Evolutionary conservation across 2,113 vertebrate species (phyloP), one percentile per base, ranked within the genome.

Genomic region (Mionectes macconnelli): DNA sequence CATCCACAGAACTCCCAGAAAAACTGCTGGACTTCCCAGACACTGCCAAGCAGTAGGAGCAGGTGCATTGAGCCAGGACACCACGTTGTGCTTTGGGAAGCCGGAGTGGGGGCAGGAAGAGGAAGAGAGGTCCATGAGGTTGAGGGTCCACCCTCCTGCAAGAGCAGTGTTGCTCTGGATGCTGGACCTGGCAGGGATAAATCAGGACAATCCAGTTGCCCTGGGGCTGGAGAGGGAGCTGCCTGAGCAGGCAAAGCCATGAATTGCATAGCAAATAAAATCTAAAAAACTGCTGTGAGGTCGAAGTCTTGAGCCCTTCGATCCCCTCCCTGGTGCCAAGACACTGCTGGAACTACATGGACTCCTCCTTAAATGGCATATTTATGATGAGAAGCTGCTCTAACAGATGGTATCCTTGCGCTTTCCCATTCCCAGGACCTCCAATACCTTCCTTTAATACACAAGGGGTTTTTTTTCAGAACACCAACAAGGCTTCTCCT

Each of bases 51-150:
- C 53, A 33, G 30, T 17, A 30, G 73, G 22, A 40, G 1, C 47
- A 17, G 0, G 0, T 0, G 12, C 3, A 0, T 1, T 5, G 20
- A 16, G 50, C 5, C 76, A 44, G 69, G 35, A 47, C 45, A 7
- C 8, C 0, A 9, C 0, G 0, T 1, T 1, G 2, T 1, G 35
- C 25, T 6, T 3, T 2, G 33, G 70, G 72, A 15, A 62, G 64
- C 16, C 30, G 1, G 1, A 3, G 25, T 0, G 2, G 30, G 25
- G 67, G 27, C 44, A 39, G 62, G 5, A 27, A 4, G n/a, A 31
- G 52, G 14, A 49, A 27, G 39, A 49, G 67, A 47, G 42, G 15
- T 4, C 0, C 4, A 3, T 1, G 70, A 10, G 20, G 23, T 0
- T 7, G 35, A 20, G 86, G 23, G 83, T 17, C 9, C 50, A 31